Base-by-base conservation (phyloP, 2,888 invertebrate species). In the Poecilobothrus nobilitatus region DNA sequence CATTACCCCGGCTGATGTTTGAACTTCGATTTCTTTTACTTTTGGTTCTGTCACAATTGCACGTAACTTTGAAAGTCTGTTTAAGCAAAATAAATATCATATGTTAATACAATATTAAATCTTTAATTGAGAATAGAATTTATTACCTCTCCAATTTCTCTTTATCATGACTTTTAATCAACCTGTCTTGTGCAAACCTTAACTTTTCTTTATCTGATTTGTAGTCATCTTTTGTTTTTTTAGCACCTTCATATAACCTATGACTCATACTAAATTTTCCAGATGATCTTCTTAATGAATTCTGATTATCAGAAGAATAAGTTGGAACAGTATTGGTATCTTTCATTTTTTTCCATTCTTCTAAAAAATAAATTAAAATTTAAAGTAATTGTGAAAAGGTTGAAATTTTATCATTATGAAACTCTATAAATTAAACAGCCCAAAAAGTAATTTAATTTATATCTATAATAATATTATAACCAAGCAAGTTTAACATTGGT, bases 301-400 rank as follows among this genome's bases (percentile, higher is more conserved):
- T 80, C n/a, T 77, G 77, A 63, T 67, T 71, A 53, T 76, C 85
- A 33, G 75, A 76, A 18, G 15, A n/a, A 9, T 76, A 77, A 5
- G 84, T 80, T 27, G 86, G 85, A 1, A 86, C 84, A 0, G 85
- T 84, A 70, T 85, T 86, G 0, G 84, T 84, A 65, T 87, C 85
- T 78, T 91, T 91, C 78, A 91, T 87, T 72, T 87, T 87, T 76
- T 91, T 91, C 94, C 94, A 94, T 81, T 91, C 91, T 76, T 92
- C 87, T 87, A 73, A 74, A 79, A 69, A 12, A 53, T 21, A 8
- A 21, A 41, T 3, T 66, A 37, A 27, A 27, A 4, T 5, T 27
- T 27, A 27, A 27, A 27, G 27, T 27, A 27, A 27, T 27, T 4
- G 27, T 27, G n/a, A n/a, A n/a, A n/a, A n/a, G n/a, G n/a, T n/a